These are phyloP conservation scores for Drosophila paranaensis DNA, from an alignment of 2,888 invertebrate species.

Conservation along the genomic window DNA sequence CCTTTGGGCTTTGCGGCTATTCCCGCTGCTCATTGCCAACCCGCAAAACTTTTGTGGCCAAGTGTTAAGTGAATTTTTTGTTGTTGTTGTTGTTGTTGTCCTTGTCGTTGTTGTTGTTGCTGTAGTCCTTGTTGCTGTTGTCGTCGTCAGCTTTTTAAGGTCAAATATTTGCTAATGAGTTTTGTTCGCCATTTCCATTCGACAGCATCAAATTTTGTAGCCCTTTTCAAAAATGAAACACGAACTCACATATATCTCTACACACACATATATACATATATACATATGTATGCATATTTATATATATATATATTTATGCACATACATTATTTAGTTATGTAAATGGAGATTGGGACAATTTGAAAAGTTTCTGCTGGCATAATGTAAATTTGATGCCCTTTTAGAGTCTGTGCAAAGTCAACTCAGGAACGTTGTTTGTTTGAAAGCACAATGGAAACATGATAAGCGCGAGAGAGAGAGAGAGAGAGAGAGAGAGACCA, in stretches of 20 bases:
- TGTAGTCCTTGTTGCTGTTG: constrained; percentile 12
- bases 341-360: constrained; percentile 45
- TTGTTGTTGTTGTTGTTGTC: constrained; percentile 16
- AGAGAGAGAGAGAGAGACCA: not conserved
- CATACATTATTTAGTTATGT: constrained; percentile 49
- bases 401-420: constrained; percentile 13
- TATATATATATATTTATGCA: constrained; percentile 3
- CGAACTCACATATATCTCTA: not conserved
- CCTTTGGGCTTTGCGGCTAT: constrained; percentile 59
- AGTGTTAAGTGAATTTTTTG: constrained; percentile 68
- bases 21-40: constrained; percentile 20
- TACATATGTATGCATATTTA: constrained; percentile 8
- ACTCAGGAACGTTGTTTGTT: constrained; percentile 12
- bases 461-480: not conserved
- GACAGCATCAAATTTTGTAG: constrained; percentile 48
- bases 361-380: constrained; percentile 26
- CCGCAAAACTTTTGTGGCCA: constrained; percentile 62
- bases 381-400: constrained; percentile 35
- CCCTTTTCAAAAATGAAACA: constrained; percentile 35
- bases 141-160: constrained; percentile 33
- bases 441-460: constrained; percentile 4
- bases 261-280: not conserved
- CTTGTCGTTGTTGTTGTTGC: constrained; percentile 18
- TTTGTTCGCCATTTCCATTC: constrained; percentile 50
- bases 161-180: constrained; percentile 79